Percentiles rank a stretch among this genome's conserved stretches.
Conservation (phyloP, 1,140 invertebrate genomes). For the Yoshiicerus persimilis region DNA sequence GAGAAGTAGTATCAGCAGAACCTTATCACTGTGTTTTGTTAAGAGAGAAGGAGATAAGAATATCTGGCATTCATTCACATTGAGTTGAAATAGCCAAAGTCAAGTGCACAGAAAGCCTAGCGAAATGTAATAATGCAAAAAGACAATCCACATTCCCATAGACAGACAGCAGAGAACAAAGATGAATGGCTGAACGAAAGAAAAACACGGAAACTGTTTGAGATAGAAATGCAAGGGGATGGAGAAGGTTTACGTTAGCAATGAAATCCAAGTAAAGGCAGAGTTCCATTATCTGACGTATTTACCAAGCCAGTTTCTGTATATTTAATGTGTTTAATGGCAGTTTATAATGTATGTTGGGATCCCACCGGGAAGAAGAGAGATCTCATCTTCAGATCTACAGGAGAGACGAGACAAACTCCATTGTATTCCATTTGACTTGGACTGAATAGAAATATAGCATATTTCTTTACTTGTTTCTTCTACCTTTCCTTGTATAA, state of each 20-base stretch:
- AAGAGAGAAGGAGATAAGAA: background rate
- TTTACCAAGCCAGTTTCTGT: background rate
- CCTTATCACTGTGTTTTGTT: background rate
- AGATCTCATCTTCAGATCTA: background rate
- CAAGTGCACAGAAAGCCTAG: background rate
- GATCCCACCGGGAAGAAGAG: background rate
- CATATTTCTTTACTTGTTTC: background rate
- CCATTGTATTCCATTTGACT: background rate
- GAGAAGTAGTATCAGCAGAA: background rate
- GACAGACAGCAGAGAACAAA: background rate
- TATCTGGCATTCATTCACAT: background rate
- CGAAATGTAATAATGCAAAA: background rate
- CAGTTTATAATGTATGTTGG: background rate
- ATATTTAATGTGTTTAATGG: background rate
- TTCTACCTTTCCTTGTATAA: background rate
- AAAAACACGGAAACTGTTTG: constrained; percentile 3
- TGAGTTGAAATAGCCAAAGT: background rate
- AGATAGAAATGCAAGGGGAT: background rate
- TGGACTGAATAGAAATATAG: background rate
- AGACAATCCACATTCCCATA: background rate
- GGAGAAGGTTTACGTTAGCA: background rate
- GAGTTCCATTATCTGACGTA: background rate
- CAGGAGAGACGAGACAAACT: background rate
- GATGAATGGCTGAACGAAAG: background rate
- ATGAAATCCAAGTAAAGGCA: background rate